These are phyloP conservation scores for Fopius arisanus DNA, from an alignment of 1,140 invertebrate species.

Conservation along the genomic window DNA sequence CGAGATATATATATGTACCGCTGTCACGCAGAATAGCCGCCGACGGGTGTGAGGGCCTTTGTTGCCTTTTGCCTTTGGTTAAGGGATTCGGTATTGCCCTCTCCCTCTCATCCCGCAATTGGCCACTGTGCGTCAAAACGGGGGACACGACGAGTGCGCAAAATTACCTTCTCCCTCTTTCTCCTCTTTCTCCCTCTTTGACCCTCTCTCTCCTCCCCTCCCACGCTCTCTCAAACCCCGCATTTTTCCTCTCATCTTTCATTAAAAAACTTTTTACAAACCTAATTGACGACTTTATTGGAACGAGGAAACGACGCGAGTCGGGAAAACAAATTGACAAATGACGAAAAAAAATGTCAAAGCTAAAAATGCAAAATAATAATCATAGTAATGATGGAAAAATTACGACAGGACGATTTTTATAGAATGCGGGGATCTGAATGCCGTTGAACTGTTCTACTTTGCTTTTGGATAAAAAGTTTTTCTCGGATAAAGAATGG, in stretches of 20 bases:
- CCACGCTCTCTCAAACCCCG: background rate
- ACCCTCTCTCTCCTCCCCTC: too few relatives aligned
- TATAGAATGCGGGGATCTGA: too few relatives aligned
- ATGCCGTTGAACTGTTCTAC: too few relatives aligned
- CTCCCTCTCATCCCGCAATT: conserved; percentile 34
- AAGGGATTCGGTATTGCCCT: conserved; percentile 29
- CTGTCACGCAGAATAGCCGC: background rate
- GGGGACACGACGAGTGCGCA: conserved; percentile 12
- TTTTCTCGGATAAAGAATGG: too few relatives aligned
- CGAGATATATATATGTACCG: conserved; percentile 2
- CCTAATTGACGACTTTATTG: background rate
- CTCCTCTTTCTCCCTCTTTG: too few relatives aligned
- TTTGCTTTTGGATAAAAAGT: too few relatives aligned
- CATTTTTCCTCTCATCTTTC: background rate
- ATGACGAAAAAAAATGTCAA: too few relatives aligned
- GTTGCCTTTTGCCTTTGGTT: conserved; percentile 49
- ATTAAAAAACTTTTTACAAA: background rate
- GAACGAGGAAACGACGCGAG: background rate
- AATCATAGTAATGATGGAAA: too few relatives aligned
- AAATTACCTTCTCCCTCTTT: background rate
- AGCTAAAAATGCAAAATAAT: too few relatives aligned
- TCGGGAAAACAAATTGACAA: background rate
- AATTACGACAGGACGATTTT: too few relatives aligned
- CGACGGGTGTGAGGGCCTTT: conserved; percentile 39
- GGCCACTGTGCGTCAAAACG: conserved; percentile 39